A percentile compares a stretch with the other conserved stretches of the same genome.
phyloP scores from a whole-genome alignment of 2,797 vertebrate genomes.

The Xenops minutus region DNA sequence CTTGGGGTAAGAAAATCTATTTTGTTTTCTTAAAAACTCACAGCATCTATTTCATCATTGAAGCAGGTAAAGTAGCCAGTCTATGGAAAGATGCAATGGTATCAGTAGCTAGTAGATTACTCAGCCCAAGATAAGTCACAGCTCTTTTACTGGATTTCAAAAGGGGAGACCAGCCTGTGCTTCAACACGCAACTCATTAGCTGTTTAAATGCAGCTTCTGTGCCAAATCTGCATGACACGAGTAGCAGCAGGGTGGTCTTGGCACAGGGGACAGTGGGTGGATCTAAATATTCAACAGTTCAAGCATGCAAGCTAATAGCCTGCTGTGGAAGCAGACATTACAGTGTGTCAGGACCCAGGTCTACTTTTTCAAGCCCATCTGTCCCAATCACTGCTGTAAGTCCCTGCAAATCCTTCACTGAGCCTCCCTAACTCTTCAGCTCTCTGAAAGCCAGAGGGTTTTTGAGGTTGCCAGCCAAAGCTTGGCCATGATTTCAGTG shows the following conservation, averaged over 20 bases:
- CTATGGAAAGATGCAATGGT: background rate
- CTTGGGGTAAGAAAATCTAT: background rate
- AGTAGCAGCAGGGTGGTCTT: constrained; percentile 59
- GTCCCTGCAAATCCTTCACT: background rate
- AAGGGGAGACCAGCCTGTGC: background rate
- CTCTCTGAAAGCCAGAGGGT: background rate
- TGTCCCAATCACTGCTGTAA: background rate
- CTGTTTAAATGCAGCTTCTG: constrained; percentile 53
- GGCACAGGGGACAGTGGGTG: constrained; percentile 50
- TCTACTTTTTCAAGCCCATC: background rate
- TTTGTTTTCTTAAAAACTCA: background rate
- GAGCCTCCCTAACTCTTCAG: background rate
- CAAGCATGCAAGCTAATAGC: constrained; percentile 20
- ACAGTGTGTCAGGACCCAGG: background rate
- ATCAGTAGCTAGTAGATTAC: background rate
- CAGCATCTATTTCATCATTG: background rate
- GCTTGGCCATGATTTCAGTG: background rate
- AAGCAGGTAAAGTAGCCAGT: background rate
- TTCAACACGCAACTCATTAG: constrained; percentile 48
- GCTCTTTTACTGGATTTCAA: constrained; percentile 8
- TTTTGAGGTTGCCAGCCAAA: background rate
- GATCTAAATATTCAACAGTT: constrained; percentile 56
- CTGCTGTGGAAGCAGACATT: background rate
- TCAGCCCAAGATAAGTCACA: background rate
- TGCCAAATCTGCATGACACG: constrained; percentile 51